Conservation (phyloP, 1,140 invertebrate species). For the Drosophila pandora region DNA sequence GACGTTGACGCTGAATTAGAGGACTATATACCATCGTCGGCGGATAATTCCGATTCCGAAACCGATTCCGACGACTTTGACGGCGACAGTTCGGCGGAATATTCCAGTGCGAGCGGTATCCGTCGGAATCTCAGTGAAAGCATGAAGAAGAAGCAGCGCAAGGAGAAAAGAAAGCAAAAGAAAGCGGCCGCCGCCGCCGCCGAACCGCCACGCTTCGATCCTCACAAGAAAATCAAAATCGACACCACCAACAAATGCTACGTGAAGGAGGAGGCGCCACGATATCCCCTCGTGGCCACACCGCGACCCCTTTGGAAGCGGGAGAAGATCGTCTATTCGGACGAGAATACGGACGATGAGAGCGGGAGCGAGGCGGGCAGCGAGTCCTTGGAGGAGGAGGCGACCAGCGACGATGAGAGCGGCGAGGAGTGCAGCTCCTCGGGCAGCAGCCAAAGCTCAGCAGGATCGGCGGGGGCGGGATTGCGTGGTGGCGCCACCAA, state of each 20-base stretch:
- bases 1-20: slow-evolving; percentile 83
- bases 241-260: slow-evolving; percentile 81
- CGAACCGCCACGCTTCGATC: slow-evolving; percentile 67
- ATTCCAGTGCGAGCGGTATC: slow-evolving; percentile 69
- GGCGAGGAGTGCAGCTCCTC: slow-evolving; percentile 68
- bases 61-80: slow-evolving; percentile 11
- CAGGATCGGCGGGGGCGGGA: slow-evolving; percentile 43
- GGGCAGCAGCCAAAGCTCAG: slow-evolving; percentile 53
- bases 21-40: slow-evolving; percentile 81
- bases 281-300: slow-evolving; percentile 85
- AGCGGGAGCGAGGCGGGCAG: slow-evolving; percentile 55
- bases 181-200: slow-evolving; percentile 54
- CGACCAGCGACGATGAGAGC: slow-evolving; percentile 62
- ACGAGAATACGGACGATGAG: slow-evolving; percentile 79
- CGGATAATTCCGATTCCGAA: slow-evolving; percentile 53
- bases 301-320: slow-evolving; percentile 86
- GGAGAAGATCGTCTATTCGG: slow-evolving; percentile 78
- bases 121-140: slow-evolving; percentile 62
- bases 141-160: slow-evolving; percentile 83
- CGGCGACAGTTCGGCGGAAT: slow-evolving; percentile 66
- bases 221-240: slow-evolving; percentile 82
- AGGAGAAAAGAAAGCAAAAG: slow-evolving; percentile 75
- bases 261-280: slow-evolving; percentile 85
- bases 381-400: slow-evolving; percentile 60
- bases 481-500: slow-evolving; percentile 7